Percentiles rank a stretch among this genome's conserved stretches.
Conservation (phyloP, 2,888 invertebrate species). For the Phaedon cochleariae region DNA sequence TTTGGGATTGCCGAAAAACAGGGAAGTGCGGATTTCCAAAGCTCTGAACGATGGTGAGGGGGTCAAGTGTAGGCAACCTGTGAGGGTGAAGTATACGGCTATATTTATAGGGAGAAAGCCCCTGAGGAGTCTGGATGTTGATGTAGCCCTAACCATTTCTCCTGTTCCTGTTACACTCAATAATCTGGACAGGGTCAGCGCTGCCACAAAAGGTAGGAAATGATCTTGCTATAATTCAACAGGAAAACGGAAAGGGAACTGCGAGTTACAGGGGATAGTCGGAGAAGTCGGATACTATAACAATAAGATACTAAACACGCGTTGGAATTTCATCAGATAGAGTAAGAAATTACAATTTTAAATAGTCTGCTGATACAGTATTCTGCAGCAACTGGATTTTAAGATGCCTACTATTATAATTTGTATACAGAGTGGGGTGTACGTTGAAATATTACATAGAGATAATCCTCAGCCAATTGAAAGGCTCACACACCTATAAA, state of each 20-base stretch:
- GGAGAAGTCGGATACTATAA: not conserved
- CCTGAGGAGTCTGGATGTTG: constrained; percentile 48
- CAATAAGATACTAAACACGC: no score
- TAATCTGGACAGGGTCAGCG: constrained; percentile 61
- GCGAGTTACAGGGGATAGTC: not conserved
- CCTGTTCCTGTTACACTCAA: constrained; percentile 61
- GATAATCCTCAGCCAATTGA: no score
- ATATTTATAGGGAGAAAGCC: constrained; percentile 58
- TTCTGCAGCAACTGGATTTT: no score
- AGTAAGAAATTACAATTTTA: no score
- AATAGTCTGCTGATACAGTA: no score
- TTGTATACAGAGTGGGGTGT: no score
- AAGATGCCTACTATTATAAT: no score
- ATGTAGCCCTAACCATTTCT: constrained; percentile 56
- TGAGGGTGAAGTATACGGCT: constrained; percentile 58
- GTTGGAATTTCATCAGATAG: no score
- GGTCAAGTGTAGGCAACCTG: constrained; percentile 56
- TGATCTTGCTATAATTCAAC: not conserved
- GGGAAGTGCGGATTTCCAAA: constrained; percentile 56
- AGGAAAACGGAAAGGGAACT: not conserved
- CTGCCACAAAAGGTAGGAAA: constrained; percentile 60
- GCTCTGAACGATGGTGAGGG: constrained; percentile 57
- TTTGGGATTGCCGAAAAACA: constrained; percentile 48
- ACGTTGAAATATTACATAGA: no score
- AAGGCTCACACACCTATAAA: no score